phyloP scores from a whole-genome alignment of 2,797 vertebrate genomes.

The Australoheros facetus region DNA sequence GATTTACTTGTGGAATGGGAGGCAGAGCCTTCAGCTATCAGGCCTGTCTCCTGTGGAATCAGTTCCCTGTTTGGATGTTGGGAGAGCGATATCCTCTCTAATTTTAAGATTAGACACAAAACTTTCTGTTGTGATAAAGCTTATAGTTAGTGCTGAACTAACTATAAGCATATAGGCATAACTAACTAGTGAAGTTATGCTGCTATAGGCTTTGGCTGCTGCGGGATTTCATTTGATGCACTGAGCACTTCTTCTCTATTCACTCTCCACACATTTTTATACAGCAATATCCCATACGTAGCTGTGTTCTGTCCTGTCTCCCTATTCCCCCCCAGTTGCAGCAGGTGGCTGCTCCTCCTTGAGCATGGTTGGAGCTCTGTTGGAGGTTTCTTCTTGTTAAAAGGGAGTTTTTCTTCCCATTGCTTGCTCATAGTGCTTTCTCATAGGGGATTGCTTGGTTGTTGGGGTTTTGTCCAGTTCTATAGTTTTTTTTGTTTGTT shows the following conservation, averaged over 20 bases:
- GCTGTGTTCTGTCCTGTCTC: not conserved
- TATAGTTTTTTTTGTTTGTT: not conserved
- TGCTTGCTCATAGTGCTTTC: not conserved
- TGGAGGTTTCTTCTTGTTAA: too few relatives aligned
- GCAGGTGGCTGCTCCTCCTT: too few relatives aligned
- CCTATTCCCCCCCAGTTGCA: too few relatives aligned
- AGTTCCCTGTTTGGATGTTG: not conserved
- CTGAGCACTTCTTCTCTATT: not conserved
- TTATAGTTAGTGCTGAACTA: not conserved
- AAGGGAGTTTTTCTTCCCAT: not conserved
- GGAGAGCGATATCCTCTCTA: not conserved
- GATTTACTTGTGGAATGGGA: too few relatives aligned
- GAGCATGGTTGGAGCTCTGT: too few relatives aligned
- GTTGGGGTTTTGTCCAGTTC: not conserved
- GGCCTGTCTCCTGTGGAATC: too few relatives aligned
- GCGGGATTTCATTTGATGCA: not conserved
- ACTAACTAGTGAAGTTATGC: not conserved
- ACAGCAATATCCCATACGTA: not conserved
- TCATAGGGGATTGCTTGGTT: not conserved
- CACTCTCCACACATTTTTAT: not conserved
- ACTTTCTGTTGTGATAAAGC: not conserved
- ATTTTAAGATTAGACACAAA: not conserved
- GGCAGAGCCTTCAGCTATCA: too few relatives aligned
- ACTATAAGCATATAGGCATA: too few relatives aligned
- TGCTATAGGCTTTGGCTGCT: not conserved